Percentiles rank a stretch among this genome's conserved stretches.
These are phyloP conservation scores for Lindbergichthys nudifrons DNA, from an alignment of 2,797 vertebrate genomes.

Conservation along the genomic window DNA sequence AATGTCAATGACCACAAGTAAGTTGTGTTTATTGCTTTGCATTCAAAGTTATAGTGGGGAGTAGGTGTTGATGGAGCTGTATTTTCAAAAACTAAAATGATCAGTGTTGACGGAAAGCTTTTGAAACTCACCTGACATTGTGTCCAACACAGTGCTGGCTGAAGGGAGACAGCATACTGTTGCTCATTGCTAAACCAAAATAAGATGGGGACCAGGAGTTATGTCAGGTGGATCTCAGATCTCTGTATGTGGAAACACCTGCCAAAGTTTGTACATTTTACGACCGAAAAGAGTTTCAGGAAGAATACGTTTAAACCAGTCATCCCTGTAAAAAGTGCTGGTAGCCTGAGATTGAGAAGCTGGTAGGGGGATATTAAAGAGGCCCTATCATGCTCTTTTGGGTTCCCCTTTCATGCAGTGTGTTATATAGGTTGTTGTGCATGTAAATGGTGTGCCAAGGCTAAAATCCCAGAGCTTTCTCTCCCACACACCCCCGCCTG, in stretches of 20 bases:
- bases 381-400: too few species aligned
- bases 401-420: not conserved
- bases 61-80: not conserved
- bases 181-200: not conserved
- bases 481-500: too few species aligned
- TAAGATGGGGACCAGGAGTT: not conserved
- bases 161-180: not conserved
- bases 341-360: slow-evolving; percentile 6
- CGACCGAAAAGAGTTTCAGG: not conserved
- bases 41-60: not conserved
- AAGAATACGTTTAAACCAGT: slow-evolving; percentile 9
- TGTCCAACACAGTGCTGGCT: not conserved
- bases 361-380: not conserved
- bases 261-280: not conserved
- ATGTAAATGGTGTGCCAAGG: too few species aligned
- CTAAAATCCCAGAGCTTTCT: too few species aligned
- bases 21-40: not conserved
- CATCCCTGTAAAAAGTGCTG: not conserved
- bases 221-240: not conserved
- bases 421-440: too few species aligned
- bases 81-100: not conserved
- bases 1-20: not conserved
- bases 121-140: not conserved
- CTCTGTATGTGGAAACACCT: not conserved
- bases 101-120: not conserved